Percentiles rank a stretch among this genome's conserved stretches.
Conservation (phyloP, 2,888 invertebrate genomes). For the Spicauda simplicius region DNA sequence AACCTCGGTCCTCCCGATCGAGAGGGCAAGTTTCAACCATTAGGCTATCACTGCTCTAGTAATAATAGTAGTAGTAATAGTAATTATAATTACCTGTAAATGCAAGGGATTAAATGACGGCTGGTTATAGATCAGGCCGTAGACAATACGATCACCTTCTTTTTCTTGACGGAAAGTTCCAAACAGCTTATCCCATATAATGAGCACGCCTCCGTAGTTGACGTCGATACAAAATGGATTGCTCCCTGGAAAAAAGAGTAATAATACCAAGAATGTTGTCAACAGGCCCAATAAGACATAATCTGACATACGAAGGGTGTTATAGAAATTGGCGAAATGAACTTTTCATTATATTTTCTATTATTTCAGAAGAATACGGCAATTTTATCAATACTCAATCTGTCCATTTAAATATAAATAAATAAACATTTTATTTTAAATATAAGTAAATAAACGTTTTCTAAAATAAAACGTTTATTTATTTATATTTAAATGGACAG, state of each 20-base stretch:
- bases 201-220: constrained; percentile 94
- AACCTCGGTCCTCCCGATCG: no score
- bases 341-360: not conserved
- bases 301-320: not conserved
- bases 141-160: constrained; percentile 88
- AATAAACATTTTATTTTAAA: no score
- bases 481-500: no score
- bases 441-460: no score
- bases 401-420: no score
- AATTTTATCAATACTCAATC: not conserved
- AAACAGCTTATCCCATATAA: constrained; percentile 93
- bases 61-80: no score
- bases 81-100: constrained; percentile 84
- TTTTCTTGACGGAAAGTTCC: constrained; percentile 90
- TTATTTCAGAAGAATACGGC: not conserved
- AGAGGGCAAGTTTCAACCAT: no score
- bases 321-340: not conserved
- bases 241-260: constrained; percentile 83
- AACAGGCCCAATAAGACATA: not conserved
- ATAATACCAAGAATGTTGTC: not conserved
- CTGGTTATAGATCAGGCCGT: constrained; percentile 91
- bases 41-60: no score
- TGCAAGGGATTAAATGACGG: constrained; percentile 90
- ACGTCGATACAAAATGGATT: constrained; percentile 95
- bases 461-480: no score